These are phyloP conservation scores for Lottia scabra DNA, from an alignment of 2,888 invertebrate genomes.

Conservation along the genomic window DNA sequence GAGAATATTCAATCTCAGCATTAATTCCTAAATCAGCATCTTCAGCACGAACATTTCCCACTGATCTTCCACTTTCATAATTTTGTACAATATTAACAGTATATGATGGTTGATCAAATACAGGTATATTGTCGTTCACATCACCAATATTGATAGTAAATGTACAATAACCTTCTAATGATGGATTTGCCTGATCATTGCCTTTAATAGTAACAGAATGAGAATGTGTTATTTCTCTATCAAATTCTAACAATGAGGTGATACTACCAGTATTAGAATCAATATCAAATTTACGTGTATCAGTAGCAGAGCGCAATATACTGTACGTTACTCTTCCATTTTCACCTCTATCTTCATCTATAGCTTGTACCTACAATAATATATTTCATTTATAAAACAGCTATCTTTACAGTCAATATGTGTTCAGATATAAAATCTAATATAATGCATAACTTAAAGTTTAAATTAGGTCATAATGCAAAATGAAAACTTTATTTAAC, in stretches of 20 bases:
- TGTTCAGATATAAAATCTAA: too few relatives aligned
- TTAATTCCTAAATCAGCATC: slow-evolving; percentile 98
- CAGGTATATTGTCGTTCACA: slow-evolving; percentile 61
- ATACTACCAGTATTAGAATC: slow-evolving; percentile 96
- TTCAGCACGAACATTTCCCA: slow-evolving; percentile 76
- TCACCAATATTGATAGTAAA: slow-evolving; percentile 73
- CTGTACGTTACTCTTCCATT: slow-evolving; percentile 87
- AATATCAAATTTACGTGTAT: slow-evolving; percentile 94
- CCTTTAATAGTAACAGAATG: slow-evolving; percentile 85
- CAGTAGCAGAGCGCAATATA: slow-evolving; percentile 79
- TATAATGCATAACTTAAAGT: too few relatives aligned
- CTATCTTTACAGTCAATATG: too few relatives aligned
- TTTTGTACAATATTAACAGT: slow-evolving; percentile 46
- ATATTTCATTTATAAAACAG: not conserved
- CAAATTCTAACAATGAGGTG: slow-evolving; percentile 78
- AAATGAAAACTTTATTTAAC: too few relatives aligned
- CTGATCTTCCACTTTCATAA: slow-evolving; percentile 41
- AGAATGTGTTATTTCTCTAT: slow-evolving; percentile 77
- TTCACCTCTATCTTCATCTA: slow-evolving; percentile 93
- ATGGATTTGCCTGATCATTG: slow-evolving; percentile 98
- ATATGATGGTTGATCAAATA: slow-evolving; percentile 60
- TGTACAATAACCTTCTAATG: slow-evolving; percentile 96
- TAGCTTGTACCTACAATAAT: slow-evolving; percentile 81
- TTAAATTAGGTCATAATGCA: too few relatives aligned
- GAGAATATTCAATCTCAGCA: slow-evolving; percentile 73